phyloP scores from a whole-genome alignment of 1,140 invertebrate species.

The Rhopalosiphum maidis region DNA sequence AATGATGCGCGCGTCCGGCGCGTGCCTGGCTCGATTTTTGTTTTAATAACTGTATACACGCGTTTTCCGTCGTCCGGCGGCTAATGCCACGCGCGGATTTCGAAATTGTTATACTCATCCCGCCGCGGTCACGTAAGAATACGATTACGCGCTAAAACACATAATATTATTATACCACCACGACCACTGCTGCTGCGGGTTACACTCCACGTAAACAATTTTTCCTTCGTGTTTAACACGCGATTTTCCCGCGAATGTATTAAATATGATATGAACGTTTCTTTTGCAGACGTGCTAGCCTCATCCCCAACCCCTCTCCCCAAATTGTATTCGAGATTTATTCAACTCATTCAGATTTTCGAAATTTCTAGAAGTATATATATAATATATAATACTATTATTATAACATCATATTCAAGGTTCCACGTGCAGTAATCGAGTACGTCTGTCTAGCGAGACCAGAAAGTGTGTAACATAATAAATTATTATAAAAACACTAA shows the following conservation, averaged over 20 bases:
- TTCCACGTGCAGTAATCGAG: neutral
- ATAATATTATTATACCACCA: neutral
- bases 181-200: neutral
- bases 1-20: slow-evolving; percentile 24
- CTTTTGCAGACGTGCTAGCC: too few species aligned
- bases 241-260: neutral
- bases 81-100: neutral
- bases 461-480: neutral
- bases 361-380: too few species aligned
- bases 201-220: neutral
- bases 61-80: neutral
- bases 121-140: neutral
- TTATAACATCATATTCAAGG: neutral
- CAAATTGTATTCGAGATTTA: neutral
- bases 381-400: neutral
- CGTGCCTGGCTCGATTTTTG: slow-evolving; percentile 23
- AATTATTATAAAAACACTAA: neutral
- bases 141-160: neutral
- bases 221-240: neutral
- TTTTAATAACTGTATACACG: slow-evolving; percentile 5
- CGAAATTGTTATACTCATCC: neutral
- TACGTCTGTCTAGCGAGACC: too few species aligned
- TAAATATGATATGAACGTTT: neutral
- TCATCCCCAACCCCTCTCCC: neutral
- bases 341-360: neutral